Conservation (phyloP, 2,888 invertebrate genomes). For the Pharmacophagus antenor region DNA sequence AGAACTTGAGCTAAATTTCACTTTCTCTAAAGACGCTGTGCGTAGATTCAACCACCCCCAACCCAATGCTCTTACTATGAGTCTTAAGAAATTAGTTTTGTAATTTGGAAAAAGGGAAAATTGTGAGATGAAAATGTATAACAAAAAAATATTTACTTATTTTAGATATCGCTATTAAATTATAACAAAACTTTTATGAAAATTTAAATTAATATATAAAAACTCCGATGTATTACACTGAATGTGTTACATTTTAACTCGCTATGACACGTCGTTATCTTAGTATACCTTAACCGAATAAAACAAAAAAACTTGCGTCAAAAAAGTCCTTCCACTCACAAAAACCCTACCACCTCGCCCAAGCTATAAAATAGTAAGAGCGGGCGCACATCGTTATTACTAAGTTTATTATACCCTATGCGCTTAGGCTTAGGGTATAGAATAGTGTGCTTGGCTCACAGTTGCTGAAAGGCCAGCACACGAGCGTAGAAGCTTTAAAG, state of each 20-base stretch:
- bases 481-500: constrained; percentile 77
- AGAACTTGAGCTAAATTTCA: constrained; percentile 81
- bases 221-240: constrained; percentile 12
- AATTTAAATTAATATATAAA: no score
- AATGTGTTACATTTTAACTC: constrained; percentile 61
- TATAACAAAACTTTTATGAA: neutral
- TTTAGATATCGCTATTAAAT: neutral
- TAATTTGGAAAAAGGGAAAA: neutral
- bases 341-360: constrained; percentile 75
- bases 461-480: constrained; percentile 76
- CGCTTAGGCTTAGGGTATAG: constrained; percentile 59
- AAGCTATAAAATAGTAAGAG: constrained; percentile 76
- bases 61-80: constrained; percentile 52
- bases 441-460: constrained; percentile 53
- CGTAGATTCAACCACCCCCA: constrained; percentile 73
- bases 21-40: constrained; percentile 79
- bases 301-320: constrained; percentile 79
- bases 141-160: neutral
- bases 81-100: constrained; percentile 63
- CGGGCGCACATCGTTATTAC: constrained; percentile 47
- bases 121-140: neutral
- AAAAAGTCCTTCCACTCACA: constrained; percentile 79
- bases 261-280: constrained; percentile 76
- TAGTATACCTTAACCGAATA: constrained; percentile 77
- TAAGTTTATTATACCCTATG: constrained; percentile 59